Percentiles rank a stretch among this genome's conserved stretches.
Evolutionary conservation across 1,140 invertebrate species (phyloP).

Genomic region (Panagrolaimus sp.): DNA sequence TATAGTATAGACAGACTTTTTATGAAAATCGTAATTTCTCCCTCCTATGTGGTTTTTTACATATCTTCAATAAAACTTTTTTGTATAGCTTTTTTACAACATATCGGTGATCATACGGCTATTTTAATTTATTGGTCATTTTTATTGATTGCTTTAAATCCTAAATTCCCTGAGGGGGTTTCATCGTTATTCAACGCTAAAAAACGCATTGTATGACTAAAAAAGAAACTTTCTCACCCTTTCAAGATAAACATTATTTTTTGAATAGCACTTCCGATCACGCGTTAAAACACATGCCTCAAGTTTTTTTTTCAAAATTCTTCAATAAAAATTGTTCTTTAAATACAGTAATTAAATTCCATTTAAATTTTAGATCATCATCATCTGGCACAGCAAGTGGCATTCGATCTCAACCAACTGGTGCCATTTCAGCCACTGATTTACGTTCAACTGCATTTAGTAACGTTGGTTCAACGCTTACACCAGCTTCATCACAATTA

Average conservation of each 20-base stretch:
- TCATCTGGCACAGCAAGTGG: constrained; percentile 5
- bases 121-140: too few species aligned
- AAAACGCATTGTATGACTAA: neutral
- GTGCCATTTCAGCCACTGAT: neutral
- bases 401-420: constrained; percentile 1
- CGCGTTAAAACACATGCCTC: too few species aligned
- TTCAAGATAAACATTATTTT: neutral
- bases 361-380: constrained; percentile 1
- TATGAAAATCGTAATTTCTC: too few species aligned
- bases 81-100: too few species aligned
- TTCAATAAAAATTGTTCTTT: neutral
- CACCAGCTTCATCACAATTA: neutral
- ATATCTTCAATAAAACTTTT: too few species aligned
- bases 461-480: neutral
- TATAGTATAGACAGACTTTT: too few species aligned
- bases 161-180: neutral
- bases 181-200: neutral
- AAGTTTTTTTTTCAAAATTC: neutral
- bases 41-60: too few species aligned
- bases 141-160: too few species aligned
- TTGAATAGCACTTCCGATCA: constrained; percentile 9
- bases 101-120: too few species aligned
- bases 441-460: neutral
- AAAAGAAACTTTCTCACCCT: constrained; percentile 3
- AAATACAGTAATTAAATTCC: neutral